Percentiles rank a stretch among this genome's conserved stretches.
Evolutionary conservation across 2,888 invertebrate genomes (phyloP).

Genomic region (Chymomyza procnemis): DNA sequence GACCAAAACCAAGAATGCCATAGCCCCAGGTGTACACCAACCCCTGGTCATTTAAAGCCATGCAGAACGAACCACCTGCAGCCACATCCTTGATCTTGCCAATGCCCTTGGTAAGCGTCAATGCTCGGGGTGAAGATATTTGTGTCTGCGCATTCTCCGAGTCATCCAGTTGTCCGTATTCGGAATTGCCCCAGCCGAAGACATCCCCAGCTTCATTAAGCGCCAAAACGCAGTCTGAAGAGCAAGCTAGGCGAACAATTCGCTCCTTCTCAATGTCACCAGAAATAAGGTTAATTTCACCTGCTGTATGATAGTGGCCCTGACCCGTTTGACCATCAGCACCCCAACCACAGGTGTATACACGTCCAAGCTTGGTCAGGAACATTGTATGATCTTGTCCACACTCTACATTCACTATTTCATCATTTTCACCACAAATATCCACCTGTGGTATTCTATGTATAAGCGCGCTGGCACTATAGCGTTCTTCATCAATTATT

Average conservation of each 20-base stretch:
- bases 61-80: constrained; percentile 91
- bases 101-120: constrained; percentile 82
- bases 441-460: constrained; percentile 84
- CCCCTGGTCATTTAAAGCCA: constrained; percentile 89
- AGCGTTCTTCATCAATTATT: constrained; percentile 87
- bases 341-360: constrained; percentile 95
- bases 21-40: constrained; percentile 96
- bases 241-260: constrained; percentile 88
- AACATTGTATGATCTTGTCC: constrained; percentile 92
- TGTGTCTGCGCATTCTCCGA: constrained; percentile 79
- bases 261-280: constrained; percentile 91
- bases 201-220: constrained; percentile 92
- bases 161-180: constrained; percentile 88
- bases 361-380: constrained; percentile 87
- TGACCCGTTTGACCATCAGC: constrained; percentile 96
- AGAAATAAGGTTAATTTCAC: constrained; percentile 82
- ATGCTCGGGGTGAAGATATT: constrained; percentile 84
- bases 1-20: constrained; percentile 94
- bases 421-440: constrained; percentile 82
- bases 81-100: constrained; percentile 90
- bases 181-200: constrained; percentile 98
- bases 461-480: constrained; percentile 83
- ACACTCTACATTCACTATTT: constrained; percentile 83
- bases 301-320: constrained; percentile 83
- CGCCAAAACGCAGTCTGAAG: constrained; percentile 93